Evolutionary conservation across 2,113 vertebrate species (phyloP), one percentile per base, ranked within the genome.

Genomic region (Phycodurus eques): DNA sequence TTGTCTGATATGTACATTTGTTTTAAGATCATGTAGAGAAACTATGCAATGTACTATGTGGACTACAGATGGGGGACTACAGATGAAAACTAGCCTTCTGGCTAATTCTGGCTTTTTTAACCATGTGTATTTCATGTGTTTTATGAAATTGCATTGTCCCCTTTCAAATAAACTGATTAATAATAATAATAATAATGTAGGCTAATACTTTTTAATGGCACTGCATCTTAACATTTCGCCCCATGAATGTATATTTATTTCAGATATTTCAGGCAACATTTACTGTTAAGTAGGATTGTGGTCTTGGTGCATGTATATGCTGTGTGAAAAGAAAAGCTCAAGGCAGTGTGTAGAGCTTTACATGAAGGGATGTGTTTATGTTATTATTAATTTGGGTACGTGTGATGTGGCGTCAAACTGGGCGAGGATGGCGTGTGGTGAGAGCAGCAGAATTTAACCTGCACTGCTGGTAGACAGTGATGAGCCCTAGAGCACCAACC

Each of bases 381-480:
- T 42, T 53, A 56, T 47, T 56, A 14, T 66, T 67, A 33, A 46
- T 69, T 71, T 22, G 8, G 33, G 9, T 67, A 1, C 11, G 68
- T 43, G 42, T 62, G 35, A 31, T 68, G 49, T 44, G 68, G 54
- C 42, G 33, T 77, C 17, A 63, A 22, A 19, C 1, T 14, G 63
- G 67, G 56, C 59, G 75, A 73, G 67, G 75, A 35, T 44, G 68
- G 63, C 47, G 4, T 59, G 51, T 73, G 76, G 72, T 73, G 81
- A 83, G 61, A 79, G 67, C 71, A 70, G 70, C 33, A 51, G 57
- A 59, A 74, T 75, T 35, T 79, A 78, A 83, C 82, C 88, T 82
- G 71, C 66, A 49, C 68, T 75, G 81, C 85, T 86, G 82, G 80
- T 85, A 27, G 70, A 77, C 76, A 59, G 63, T 54, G 68, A 76